Conservation (phyloP, 1,140 invertebrate genomes). For the Meloidogyne exigua region DNA sequence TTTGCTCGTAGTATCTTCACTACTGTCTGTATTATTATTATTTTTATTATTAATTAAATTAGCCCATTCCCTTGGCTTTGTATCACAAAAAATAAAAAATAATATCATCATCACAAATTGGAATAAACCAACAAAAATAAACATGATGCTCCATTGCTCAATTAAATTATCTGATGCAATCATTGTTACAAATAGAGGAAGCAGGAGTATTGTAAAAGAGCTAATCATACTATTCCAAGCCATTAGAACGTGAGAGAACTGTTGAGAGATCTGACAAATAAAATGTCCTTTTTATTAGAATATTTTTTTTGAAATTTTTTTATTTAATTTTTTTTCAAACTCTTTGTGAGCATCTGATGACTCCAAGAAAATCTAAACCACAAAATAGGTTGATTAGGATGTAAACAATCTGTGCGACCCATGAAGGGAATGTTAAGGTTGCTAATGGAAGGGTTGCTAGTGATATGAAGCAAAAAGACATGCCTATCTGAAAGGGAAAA, state of each 20-base stretch:
- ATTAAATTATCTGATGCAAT: constrained; percentile 2
- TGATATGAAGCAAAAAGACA: background rate
- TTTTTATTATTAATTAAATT: background rate
- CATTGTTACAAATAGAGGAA: constrained; percentile 5
- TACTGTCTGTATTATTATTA: constrained; percentile 2
- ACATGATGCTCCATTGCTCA: background rate
- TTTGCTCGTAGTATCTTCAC: background rate
- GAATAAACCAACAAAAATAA: background rate
- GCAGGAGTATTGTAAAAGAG: background rate
- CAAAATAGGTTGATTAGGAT: background rate
- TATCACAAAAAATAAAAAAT: constrained; percentile 5
- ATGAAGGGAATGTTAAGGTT: background rate
- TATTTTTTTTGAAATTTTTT: too few relatives aligned
- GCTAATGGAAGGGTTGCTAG: background rate
- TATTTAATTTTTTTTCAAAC: background rate
- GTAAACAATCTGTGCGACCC: background rate
- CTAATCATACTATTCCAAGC: constrained; percentile 13
- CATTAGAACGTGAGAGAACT: constrained; percentile 5
- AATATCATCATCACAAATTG: background rate
- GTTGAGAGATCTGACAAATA: constrained; percentile 3
- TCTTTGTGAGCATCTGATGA: constrained; percentile 11
- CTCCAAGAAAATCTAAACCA: constrained; percentile 16
- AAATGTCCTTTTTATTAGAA: too few relatives aligned
- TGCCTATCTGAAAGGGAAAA: background rate
- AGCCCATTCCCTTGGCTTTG: constrained; percentile 1